Conservation (phyloP, 2,797 vertebrate species). For the Telmatherina bonti region DNA sequence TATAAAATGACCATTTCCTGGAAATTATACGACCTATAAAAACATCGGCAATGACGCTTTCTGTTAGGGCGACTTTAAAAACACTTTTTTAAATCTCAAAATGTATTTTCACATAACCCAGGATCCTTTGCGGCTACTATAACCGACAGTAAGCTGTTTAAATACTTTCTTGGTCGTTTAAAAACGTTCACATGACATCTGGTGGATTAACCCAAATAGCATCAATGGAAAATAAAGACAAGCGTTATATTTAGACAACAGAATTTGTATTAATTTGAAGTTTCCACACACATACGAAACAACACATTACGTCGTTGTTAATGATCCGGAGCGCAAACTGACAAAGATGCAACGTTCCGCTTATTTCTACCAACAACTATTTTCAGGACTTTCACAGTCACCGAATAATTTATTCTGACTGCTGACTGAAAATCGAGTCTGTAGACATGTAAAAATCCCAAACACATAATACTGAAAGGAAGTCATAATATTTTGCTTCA, state of each 20-base stretch:
- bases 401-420: neutral
- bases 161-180: neutral
- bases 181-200: rapidly evolving
- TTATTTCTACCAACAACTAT: neutral
- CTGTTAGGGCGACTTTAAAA: rapidly evolving
- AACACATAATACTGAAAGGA: neutral
- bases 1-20: rapidly evolving
- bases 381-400: neutral
- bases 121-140: slow-evolving; percentile 45
- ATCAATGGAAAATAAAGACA: too few species aligned
- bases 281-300: neutral
- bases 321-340: slow-evolving; percentile 13
- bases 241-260: too few species aligned
- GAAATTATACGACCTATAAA: rapidly evolving
- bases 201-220: rapidly evolving
- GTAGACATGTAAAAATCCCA: neutral
- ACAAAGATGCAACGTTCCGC: slow-evolving; percentile 15
- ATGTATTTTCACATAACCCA: slow-evolving; percentile 9
- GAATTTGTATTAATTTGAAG: neutral
- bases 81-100: neutral
- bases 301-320: slow-evolving; percentile 9
- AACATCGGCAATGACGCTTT: rapidly evolving
- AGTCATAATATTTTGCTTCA: neutral
- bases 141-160: rapidly evolving
- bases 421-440: neutral